These are phyloP conservation scores for Tetranychus cinnabarinus DNA, from an alignment of 1,140 invertebrate species.

Conservation along the genomic window DNA sequence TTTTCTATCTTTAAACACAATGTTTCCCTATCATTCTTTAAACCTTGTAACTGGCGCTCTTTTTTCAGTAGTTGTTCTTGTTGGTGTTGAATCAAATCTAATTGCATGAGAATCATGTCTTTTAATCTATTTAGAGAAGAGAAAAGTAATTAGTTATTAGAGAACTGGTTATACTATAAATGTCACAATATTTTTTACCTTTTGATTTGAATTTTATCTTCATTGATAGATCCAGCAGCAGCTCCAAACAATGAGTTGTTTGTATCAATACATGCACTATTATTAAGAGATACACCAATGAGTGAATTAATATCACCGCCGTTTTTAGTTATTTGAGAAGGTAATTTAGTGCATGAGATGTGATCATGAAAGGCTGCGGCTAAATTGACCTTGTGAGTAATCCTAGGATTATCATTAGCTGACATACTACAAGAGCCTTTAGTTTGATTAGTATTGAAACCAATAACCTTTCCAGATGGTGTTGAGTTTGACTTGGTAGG, in stretches of 20 bases:
- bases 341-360: conserved; percentile 17
- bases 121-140: conserved; percentile 28
- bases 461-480: no score
- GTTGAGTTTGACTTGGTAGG: no score
- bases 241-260: neutral
- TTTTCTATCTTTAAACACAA: conserved; percentile 20
- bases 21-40: conserved; percentile 38
- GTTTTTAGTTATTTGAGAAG: conserved; percentile 3
- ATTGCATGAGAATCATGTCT: conserved; percentile 38
- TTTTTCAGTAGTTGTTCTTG: conserved; percentile 39
- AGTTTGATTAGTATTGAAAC: no score
- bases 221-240: neutral
- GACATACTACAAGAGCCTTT: neutral
- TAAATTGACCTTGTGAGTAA: conserved; percentile 13
- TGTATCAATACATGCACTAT: neutral
- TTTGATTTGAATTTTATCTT: neutral
- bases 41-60: conserved; percentile 32
- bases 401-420: neutral
- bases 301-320: neutral
- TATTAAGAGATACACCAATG: neutral
- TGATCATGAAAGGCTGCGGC: conserved; percentile 17
- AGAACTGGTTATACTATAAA: no score
- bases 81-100: conserved; percentile 45
- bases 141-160: neutral
- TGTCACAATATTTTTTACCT: neutral